These are phyloP conservation scores for Indri indri DNA, from an alignment of 2,113 vertebrate genomes.

Conservation along the genomic window DNA sequence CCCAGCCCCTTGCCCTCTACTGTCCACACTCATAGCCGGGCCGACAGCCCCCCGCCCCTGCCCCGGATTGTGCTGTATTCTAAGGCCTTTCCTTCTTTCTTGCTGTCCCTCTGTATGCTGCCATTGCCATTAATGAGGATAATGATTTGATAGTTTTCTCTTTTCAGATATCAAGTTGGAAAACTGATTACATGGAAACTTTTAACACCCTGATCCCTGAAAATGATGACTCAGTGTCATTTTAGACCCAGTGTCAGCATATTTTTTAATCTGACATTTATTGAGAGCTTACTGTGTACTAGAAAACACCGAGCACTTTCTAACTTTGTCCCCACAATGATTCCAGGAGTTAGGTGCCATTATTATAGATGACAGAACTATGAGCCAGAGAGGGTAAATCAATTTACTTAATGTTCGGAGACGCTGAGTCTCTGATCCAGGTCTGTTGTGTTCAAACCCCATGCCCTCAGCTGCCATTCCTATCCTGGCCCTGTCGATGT, in stretches of 20 bases:
- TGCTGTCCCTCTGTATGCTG: neutral
- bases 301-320: neutral
- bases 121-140: no score
- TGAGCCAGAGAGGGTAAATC: neutral
- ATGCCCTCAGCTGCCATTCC: fast-evolving
- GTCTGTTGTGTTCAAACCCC: fast-evolving
- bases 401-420: neutral
- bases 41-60: fast-evolving
- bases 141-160: neutral
- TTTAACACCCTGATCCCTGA: neutral
- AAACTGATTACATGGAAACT: neutral
- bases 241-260: neutral
- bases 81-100: neutral
- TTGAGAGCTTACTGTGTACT: neutral
- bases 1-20: fast-evolving
- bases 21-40: neutral
- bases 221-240: neutral
- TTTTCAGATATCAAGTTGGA: neutral
- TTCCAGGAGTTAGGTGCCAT: neutral
- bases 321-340: neutral
- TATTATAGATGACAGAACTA: neutral
- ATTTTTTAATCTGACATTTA: neutral
- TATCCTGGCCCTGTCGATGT: neutral
- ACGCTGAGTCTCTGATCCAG: neutral
- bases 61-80: neutral